These are phyloP conservation scores for Drosophila flavopinicola DNA, from an alignment of 2,888 invertebrate species.

Conservation along the genomic window DNA sequence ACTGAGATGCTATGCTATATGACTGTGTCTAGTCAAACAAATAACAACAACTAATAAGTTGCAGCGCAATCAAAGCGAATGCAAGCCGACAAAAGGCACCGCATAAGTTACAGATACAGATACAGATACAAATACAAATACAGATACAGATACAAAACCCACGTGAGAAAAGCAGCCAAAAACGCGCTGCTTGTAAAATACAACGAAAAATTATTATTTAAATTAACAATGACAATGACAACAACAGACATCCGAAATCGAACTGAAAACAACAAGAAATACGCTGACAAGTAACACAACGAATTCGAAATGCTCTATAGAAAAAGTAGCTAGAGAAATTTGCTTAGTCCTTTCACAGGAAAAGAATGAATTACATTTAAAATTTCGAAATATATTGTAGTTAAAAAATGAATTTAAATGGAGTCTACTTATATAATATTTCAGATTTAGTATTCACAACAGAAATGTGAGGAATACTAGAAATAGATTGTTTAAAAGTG, in stretches of 20 bases:
- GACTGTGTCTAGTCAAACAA: constrained; percentile 81
- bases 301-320: constrained; percentile 22
- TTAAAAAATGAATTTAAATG: no score
- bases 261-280: constrained; percentile 3
- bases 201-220: constrained; percentile 73
- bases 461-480: no score
- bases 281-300: not conserved
- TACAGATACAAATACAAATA: constrained; percentile 7
- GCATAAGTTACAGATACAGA: constrained; percentile 33
- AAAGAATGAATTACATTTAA: no score
- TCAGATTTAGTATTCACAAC: no score
- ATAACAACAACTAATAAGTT: constrained; percentile 82
- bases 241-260: constrained; percentile 31
- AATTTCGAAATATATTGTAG: no score
- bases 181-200: constrained; percentile 49
- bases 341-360: no score
- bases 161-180: constrained; percentile 47
- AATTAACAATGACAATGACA: constrained; percentile 52
- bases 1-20: constrained; percentile 63
- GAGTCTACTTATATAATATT: no score
- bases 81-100: constrained; percentile 72
- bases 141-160: constrained; percentile 19
- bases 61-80: constrained; percentile 69
- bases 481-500: no score
- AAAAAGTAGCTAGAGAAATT: not conserved